A percentile compares a stretch with the other conserved stretches of the same genome.
phyloP scores from a whole-genome alignment of 64 coral and sea anemone species.

The Actinia equina region DNA sequence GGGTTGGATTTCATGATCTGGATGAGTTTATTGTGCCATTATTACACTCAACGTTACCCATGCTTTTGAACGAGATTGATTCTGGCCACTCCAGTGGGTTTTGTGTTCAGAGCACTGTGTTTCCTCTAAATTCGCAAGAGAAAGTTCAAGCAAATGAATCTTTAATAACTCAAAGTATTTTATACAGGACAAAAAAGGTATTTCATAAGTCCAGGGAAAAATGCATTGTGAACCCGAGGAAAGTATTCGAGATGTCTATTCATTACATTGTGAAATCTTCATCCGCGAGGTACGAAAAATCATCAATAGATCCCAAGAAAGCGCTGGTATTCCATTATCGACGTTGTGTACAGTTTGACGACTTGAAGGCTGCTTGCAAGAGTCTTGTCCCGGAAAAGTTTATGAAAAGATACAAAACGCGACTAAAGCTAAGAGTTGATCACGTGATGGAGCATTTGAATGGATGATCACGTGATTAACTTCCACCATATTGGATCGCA shows the following conservation, averaged over 20 bases:
- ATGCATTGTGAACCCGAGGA: slow-evolving; percentile 14
- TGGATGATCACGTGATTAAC: not conserved
- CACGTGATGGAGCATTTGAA: not conserved
- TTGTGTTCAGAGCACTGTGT: slow-evolving; percentile 30
- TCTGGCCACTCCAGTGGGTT: slow-evolving; percentile 16
- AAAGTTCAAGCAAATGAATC: not conserved
- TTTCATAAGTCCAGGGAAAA: not conserved
- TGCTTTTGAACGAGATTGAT: slow-evolving; percentile 10
- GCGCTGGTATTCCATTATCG: slow-evolving; percentile 13
- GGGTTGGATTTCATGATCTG: slow-evolving; percentile 53
- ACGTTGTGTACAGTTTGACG: not conserved
- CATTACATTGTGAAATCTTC: not conserved
- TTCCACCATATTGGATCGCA: not conserved
- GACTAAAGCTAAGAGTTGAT: not conserved
- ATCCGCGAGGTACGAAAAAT: not conserved
- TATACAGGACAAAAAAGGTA: not conserved
- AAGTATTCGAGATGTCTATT: slow-evolving; percentile 10
- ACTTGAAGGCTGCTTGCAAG: slow-evolving; percentile 16
- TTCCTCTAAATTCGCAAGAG: not conserved
- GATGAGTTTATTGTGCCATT: slow-evolving; percentile 63
- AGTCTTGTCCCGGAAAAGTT: not conserved
- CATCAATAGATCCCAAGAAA: not conserved
- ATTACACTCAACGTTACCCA: not conserved
- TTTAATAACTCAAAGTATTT: not conserved
- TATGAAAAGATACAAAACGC: slow-evolving; percentile 2